Base-by-base conservation (phyloP, 2,888 invertebrate species). In the Nymphalis polychloros region DNA sequence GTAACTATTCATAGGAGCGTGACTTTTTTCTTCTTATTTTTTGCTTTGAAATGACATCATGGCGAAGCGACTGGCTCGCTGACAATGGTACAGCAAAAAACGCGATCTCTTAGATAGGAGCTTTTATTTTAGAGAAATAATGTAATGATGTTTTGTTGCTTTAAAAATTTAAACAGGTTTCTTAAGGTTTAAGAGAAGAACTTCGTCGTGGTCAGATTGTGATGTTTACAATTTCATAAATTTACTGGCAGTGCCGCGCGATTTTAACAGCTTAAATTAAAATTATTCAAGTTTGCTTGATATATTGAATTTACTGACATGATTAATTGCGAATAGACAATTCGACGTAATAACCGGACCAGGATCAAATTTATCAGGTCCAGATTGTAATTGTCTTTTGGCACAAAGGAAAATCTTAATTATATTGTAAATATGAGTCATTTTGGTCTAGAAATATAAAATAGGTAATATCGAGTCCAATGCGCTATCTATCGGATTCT, bases 11-110 rank as follows among this genome's bases (percentile, higher is more conserved):
- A 73, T 71, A 68, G 64, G 66, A 68, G 68, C 35, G 50, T 62
- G 59, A 17, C 59, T 64, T 68, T 68, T 71, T 70, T 66, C 61
- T 62, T 41, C 20, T 50, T 17, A 27, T 13, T 76, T 77, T 73
- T 73, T 67, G 64, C 60, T 59, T 65, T 67, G 70, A 62, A 70
- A 76, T 79, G 79, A 78, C 77, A 76, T 77, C 76, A 77, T 27
- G 53, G 68, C 67, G 66, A 23, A 57, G 41, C 55, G 63, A 66
- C 53, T 16, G 63, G 71, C 70, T 70, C 69, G 69, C 71, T 72
- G 75, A 73, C 75, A 75, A 75, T 76, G 71, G 75, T 16, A 47
- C 17, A 48, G 57, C 69, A 76, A 76, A 74, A 73, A 71, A 68
- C 63, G 61, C 47, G 73, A 74, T 75, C 72, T 68, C 67, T 68